Evolutionary conservation across 2,797 vertebrate species (phyloP).

Genomic region (Merluccius polli): DNA sequence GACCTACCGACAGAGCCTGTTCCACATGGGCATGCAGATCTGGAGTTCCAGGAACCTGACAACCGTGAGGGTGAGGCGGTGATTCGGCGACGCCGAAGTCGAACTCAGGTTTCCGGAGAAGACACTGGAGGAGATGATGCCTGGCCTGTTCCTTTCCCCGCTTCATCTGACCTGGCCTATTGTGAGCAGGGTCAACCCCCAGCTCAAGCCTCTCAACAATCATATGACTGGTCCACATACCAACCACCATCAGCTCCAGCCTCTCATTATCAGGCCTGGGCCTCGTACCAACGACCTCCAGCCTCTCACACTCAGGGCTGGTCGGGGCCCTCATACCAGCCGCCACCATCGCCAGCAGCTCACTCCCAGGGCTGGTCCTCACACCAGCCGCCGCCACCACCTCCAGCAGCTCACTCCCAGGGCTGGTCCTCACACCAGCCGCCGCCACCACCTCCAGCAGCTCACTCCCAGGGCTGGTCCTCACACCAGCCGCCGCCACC

Average conservation of each 20-base stretch:
- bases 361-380: no score
- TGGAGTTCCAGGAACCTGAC: constrained; percentile 20
- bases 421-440: no score
- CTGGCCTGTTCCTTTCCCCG: no score
- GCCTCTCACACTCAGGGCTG: no score
- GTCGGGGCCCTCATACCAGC: no score
- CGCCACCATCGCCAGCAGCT: no score
- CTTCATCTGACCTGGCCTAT: not conserved
- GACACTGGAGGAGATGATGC: not conserved
- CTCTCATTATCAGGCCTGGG: not conserved
- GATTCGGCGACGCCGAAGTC: not conserved
- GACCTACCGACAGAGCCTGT: constrained; percentile 12
- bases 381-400: no score
- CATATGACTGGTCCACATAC: not conserved
- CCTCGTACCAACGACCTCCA: no score
- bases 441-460: no score
- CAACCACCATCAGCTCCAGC: not conserved
- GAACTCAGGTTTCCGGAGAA: not conserved
- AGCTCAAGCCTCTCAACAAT: not conserved
- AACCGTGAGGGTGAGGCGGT: constrained; percentile 19
- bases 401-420: no score
- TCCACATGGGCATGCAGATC: not conserved
- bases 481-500: no score
- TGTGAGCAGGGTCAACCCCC: not conserved
- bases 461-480: no score